Evolutionary conservation across 2,113 vertebrate genomes (phyloP), one percentile per base, ranked within the genome.

Genomic region (Australoheros scitulus): DNA sequence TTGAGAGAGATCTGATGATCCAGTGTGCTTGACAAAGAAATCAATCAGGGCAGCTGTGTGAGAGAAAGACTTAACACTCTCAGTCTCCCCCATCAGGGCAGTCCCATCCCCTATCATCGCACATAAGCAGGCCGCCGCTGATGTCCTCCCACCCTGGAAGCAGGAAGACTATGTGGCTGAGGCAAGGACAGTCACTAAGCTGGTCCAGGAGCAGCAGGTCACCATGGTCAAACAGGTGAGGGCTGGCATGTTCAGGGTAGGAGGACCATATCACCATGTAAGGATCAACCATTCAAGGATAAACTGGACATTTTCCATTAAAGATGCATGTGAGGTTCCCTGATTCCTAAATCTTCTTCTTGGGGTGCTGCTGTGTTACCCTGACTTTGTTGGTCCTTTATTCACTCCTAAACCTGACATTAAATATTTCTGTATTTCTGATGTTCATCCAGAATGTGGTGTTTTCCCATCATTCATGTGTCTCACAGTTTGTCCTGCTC

Each of bases 61-160:
- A 52, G 15, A 52, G 50, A 52, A 5, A 50, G 15, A 52, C 24
- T 29, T 17, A 18, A 36, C 41, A 7, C 89, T 97, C 74, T 98
- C 96, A 1, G 96, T 97, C 22, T 97, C 96, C 26, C 96, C 96
- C 59, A 96, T 97, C 89, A 97, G 98, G 94, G 95, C 96, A n/a
- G 96, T 97, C 20, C 97, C 95, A 89, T 98, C 97, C 22, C 98
- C 97, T 1, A 36, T 96, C 81, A 95, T 96, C 11, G 63, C 93
- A 0, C 94, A 95, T 6, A 98, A 96, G 91, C 88, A 85, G 84
- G 8, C 50, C 3, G 74, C 89, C 0, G 32, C 94, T 0, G 98
- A 99, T 5, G 96, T 98, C 34, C 96, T 94, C 82, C 98, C 98
- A 6, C 98, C 98, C 61, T 99, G 98, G 98, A 99, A 97, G 87